phyloP scores from a whole-genome alignment of 2,888 invertebrate species.

The Dolomedes plantarius region DNA sequence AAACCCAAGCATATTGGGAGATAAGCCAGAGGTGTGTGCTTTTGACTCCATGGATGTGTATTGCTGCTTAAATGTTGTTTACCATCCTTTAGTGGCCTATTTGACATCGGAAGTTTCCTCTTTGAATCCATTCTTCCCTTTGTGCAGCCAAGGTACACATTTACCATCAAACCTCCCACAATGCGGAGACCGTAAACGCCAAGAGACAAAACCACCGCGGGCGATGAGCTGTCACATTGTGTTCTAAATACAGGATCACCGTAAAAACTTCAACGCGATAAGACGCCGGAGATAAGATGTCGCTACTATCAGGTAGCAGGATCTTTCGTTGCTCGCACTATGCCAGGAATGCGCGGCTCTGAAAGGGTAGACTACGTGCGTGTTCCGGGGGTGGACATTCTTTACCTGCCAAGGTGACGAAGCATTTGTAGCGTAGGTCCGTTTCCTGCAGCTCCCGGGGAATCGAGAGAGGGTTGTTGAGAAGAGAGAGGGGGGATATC shows the following conservation, averaged over 20 bases:
- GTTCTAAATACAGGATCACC: conserved; percentile 10
- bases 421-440: conserved; percentile 13
- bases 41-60: no score
- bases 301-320: conserved; percentile 11
- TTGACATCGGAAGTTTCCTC: not conserved
- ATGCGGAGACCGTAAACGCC: not conserved
- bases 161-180: not conserved
- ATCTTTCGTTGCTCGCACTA: conserved; percentile 9
- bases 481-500: no score
- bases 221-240: not conserved
- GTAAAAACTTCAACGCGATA: conserved; percentile 7
- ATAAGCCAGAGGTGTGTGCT: no score
- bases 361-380: not conserved
- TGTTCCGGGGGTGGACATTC: conserved; percentile 23
- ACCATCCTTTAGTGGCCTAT: not conserved
- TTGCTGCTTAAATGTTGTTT: no score
- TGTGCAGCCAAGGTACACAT: no score
- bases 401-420: conserved; percentile 15
- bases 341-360: conserved; percentile 17
- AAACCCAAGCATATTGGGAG: no score
- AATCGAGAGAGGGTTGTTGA: no score
- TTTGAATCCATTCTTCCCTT: no score
- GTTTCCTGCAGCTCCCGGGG: not conserved
- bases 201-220: not conserved
- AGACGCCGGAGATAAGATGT: conserved; percentile 28